phyloP scores from a whole-genome alignment of 2,888 invertebrate genomes.

The Herminia tarsipennalis region DNA sequence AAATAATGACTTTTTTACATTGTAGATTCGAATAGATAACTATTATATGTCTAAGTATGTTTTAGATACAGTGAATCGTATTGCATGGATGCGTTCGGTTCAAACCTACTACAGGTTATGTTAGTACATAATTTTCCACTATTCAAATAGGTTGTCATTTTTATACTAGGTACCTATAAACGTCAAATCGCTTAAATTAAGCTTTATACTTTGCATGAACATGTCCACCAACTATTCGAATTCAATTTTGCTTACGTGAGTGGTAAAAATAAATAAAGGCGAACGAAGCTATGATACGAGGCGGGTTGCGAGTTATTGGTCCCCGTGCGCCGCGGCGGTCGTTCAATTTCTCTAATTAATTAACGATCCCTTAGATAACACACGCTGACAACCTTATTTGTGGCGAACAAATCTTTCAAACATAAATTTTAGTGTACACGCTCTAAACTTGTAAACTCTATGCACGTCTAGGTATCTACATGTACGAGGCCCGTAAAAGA shows the following conservation, averaged over 20 bases:
- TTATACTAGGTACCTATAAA: constrained; percentile 42
- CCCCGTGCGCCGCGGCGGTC: constrained; percentile 79
- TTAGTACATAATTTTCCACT: constrained; percentile 21
- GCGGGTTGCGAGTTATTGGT: constrained; percentile 84
- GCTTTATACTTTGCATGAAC: constrained; percentile 54
- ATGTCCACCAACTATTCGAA: constrained; percentile 68
- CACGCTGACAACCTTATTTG: constrained; percentile 85
- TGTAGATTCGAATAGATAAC: no score
- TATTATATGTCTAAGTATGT: no score
- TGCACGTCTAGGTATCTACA: constrained; percentile 65
- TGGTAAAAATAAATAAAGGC: constrained; percentile 83
- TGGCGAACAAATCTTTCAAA: constrained; percentile 83
- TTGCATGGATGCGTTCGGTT: no score
- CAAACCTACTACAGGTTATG: no score
- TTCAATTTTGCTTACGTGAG: constrained; percentile 84
- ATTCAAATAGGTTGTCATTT: constrained; percentile 34
- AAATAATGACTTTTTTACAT: no score
- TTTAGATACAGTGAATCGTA: no score
- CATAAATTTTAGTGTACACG: constrained; percentile 84
- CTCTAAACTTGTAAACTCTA: constrained; percentile 81
- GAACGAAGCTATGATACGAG: constrained; percentile 82
- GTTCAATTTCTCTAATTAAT: constrained; percentile 86
- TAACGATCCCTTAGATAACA: constrained; percentile 84
- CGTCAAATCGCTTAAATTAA: constrained; percentile 45
- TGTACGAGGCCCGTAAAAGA: constrained; percentile 65